phyloP scores from a whole-genome alignment of 2,888 invertebrate species.

The Mesochorus sp. region DNA sequence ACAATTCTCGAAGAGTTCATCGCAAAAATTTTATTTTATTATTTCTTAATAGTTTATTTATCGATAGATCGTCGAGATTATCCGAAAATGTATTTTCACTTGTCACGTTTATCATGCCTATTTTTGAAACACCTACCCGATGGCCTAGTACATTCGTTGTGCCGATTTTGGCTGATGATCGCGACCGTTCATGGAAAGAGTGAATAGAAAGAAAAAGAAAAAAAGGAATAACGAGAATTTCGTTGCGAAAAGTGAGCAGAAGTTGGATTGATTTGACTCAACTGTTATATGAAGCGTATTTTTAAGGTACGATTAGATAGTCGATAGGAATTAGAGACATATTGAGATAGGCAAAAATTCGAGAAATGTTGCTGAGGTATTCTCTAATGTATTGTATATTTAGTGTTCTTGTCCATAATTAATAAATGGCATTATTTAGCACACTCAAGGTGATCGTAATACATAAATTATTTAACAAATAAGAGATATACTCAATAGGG shows the following conservation, averaged over 20 bases:
- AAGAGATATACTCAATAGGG: slow-evolving; percentile 70
- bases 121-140: slow-evolving; percentile 23
- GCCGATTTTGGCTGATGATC: background rate
- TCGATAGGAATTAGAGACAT: slow-evolving; percentile 39
- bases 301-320: slow-evolving; percentile 44
- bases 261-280: slow-evolving; percentile 16
- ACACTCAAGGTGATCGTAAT: slow-evolving; percentile 56
- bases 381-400: slow-evolving; percentile 66
- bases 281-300: slow-evolving; percentile 50
- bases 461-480: slow-evolving; percentile 69
- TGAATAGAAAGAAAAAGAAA: background rate
- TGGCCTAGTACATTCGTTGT: slow-evolving; percentile 52
- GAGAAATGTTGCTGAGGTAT: slow-evolving; percentile 60
- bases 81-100: slow-evolving; percentile 17
- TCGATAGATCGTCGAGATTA: slow-evolving; percentile 30
- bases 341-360: slow-evolving; percentile 33
- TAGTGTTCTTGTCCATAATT: slow-evolving; percentile 65
- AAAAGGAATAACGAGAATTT: slow-evolving; percentile 1
- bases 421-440: slow-evolving; percentile 71
- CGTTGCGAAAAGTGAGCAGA: background rate
- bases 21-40: background rate
- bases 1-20: background rate
- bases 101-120: slow-evolving; percentile 32
- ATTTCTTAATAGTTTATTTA: slow-evolving; percentile 16
- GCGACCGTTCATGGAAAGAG: too few relatives aligned